phyloP scores from a whole-genome alignment of 2,888 invertebrate genomes.

The Deilephila elpenor region DNA sequence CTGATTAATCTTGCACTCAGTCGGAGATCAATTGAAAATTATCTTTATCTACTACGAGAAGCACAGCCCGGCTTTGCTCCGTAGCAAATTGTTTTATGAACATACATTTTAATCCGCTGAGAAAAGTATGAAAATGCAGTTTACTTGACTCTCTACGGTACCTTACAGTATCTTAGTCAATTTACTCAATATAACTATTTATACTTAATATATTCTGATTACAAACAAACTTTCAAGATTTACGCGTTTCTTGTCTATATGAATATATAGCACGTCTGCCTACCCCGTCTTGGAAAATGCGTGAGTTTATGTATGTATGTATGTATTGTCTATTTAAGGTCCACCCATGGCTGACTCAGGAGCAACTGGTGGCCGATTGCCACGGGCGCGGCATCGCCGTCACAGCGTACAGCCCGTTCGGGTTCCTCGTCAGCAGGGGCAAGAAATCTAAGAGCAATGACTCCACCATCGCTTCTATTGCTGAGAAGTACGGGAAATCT shows the following conservation, averaged over 20 bases:
- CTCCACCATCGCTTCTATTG: slow-evolving; percentile 81
- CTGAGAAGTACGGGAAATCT: slow-evolving; percentile 86
- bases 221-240: background rate
- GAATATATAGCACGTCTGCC: no score
- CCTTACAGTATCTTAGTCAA: no score
- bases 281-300: no score
- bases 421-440: slow-evolving; percentile 63
- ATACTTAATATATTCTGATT: background rate
- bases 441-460: slow-evolving; percentile 77
- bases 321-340: slow-evolving; percentile 69
- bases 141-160: no score
- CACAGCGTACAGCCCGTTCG: slow-evolving; percentile 90
- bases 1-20: background rate
- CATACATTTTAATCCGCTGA: no score
- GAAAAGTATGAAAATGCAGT: no score
- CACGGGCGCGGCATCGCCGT: slow-evolving; percentile 86
- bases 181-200: no score
- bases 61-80: no score
- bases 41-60: background rate
- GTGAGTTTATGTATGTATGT: no score
- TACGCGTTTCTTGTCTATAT: no score
- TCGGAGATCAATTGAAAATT: background rate
- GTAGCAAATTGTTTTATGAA: background rate
- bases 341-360: slow-evolving; percentile 88
- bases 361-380: slow-evolving; percentile 88